Evolutionary conservation across 2,113 vertebrate genomes (phyloP).

Genomic region (Gallinago paraguaiae): DNA sequence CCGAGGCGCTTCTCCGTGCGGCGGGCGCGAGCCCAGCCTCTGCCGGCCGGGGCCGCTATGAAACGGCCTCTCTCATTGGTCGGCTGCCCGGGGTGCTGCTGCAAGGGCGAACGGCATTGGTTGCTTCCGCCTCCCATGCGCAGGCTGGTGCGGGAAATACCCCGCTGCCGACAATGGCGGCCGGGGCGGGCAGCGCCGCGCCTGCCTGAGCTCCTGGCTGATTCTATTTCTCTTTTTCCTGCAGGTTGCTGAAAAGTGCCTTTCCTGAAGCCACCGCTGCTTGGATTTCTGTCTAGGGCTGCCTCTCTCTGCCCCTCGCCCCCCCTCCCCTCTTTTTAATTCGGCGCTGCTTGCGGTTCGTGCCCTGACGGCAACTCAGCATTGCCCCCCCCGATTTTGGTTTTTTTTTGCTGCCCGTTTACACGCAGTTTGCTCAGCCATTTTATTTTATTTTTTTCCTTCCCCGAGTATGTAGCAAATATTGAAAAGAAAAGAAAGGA

Average conservation of each 20-base stretch:
- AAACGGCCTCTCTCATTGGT: constrained; percentile 40
- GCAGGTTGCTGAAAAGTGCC: constrained; percentile 85
- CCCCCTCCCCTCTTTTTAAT: constrained; percentile 12
- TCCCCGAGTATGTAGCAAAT: constrained; percentile 65
- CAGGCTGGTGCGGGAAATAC: constrained; percentile 76
- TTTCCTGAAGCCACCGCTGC: constrained; percentile 81
- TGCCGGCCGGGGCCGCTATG: constrained; percentile 49
- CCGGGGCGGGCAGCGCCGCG: constrained; percentile 40
- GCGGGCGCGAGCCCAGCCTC: constrained; percentile 71
- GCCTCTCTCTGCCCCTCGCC: constrained; percentile 71
- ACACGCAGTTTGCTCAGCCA: constrained; percentile 68
- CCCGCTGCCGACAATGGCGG: constrained; percentile 62
- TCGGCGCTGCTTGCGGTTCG: constrained; percentile 67
- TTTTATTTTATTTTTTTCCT: constrained; percentile 47
- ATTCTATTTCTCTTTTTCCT: constrained; percentile 75
- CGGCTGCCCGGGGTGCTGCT: constrained; percentile 6
- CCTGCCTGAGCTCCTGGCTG: constrained; percentile 54
- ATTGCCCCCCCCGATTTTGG: not conserved
- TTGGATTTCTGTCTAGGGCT: constrained; percentile 80
- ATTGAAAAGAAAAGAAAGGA: constrained; percentile 16
- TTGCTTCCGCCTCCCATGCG: constrained; percentile 63
- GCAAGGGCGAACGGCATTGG: constrained; percentile 76
- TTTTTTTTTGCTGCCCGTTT: not conserved
- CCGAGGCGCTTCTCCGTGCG: constrained; percentile 56
- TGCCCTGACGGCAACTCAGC: constrained; percentile 60